These are phyloP conservation scores for Steinernema carpocapsae DNA, from an alignment of 2,888 invertebrate genomes.

Conservation along the genomic window DNA sequence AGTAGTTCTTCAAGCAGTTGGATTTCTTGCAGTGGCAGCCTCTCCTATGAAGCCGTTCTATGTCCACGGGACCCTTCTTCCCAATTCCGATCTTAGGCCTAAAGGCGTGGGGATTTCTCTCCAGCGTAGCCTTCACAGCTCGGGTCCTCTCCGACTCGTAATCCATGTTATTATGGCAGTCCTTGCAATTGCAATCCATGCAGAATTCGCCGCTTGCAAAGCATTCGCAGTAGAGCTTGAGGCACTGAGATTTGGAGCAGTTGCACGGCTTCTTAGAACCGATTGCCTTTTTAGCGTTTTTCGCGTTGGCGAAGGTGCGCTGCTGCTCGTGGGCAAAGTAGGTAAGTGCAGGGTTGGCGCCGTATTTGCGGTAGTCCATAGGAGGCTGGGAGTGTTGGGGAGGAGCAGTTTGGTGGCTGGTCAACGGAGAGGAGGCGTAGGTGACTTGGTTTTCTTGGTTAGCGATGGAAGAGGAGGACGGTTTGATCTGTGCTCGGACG, in stretches of 20 bases:
- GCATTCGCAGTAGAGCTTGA: conserved; percentile 97
- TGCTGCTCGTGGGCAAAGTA: conserved; percentile 34
- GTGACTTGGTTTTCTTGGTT: conserved; percentile 31
- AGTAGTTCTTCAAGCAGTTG: conserved; percentile 97
- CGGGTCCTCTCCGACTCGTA: conserved; percentile 86
- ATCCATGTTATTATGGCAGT: conserved; percentile 91
- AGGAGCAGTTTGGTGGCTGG: background rate
- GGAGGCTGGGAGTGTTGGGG: background rate
- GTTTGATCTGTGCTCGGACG: conserved; percentile 24
- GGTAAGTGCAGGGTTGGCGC: conserved; percentile 26
- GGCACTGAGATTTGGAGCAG: conserved; percentile 96
- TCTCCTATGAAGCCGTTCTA: conserved; percentile 88
- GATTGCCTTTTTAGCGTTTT: conserved; percentile 22
- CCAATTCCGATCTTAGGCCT: conserved; percentile 87
- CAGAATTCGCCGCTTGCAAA: conserved; percentile 98
- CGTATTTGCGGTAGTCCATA: conserved; percentile 30
- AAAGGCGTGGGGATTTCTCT: conserved; percentile 93
- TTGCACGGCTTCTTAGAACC: conserved; percentile 83
- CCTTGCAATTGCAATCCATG: conserved; percentile 90
- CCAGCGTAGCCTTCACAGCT: conserved; percentile 89
- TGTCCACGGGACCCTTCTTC: conserved; percentile 72
- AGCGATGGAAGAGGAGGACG: conserved; percentile 12
- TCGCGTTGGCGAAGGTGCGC: conserved; percentile 18
- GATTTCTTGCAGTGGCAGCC: conserved; percentile 98
- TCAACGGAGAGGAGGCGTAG: background rate